Evolutionary conservation across 1,140 invertebrate species (phyloP), one percentile per base, ranked within the genome.

Genomic region (Drosophila elegans): DNA sequence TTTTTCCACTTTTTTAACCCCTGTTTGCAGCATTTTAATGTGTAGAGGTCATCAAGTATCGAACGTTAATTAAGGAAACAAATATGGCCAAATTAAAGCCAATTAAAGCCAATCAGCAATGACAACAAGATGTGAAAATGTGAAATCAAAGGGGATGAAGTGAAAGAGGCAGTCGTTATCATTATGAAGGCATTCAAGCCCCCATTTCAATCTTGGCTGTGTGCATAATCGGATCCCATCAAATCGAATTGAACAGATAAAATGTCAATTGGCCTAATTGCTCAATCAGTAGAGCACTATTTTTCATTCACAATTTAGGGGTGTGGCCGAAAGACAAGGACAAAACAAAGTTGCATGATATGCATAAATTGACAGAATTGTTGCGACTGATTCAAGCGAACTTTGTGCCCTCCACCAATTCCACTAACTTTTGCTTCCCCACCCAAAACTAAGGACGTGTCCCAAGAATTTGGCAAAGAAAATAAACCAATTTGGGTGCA

Each of bases 401-500:
- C 45, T 52, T 59, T 49, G 36, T 60, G 25, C 10, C 38, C 48
- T 25, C 29, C 42, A 11, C 9, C 27, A 16, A 25, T 6, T 10
- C 32, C 11, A 9, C 16, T 9, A 9, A 59, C 10, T 25, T 32
- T 59, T 41, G 34, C 45, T 16, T 21, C 12, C 10, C 10, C 3
- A 3, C 21, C 25, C 12, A 21, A 4, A 10, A 29, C 25, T 54
- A 46, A 61, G 60, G 62, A 60, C 56, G 54, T 76, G 78, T 46
- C 36, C 59, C 44, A 55, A 49, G 46, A 71, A 76, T 63, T 63
- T 75, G 52, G 64, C 78, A 74, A 75, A 80, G 78, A 82, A 88
- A 78, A 86, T 88, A 88, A 85, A 85, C 64, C 69, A 72, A 85
- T 68, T 85, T 81, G 56, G 59, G 42, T 48, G 36, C 46, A 45